Conservation (phyloP, 1,140 invertebrate species). For the Dryas iulia region DNA sequence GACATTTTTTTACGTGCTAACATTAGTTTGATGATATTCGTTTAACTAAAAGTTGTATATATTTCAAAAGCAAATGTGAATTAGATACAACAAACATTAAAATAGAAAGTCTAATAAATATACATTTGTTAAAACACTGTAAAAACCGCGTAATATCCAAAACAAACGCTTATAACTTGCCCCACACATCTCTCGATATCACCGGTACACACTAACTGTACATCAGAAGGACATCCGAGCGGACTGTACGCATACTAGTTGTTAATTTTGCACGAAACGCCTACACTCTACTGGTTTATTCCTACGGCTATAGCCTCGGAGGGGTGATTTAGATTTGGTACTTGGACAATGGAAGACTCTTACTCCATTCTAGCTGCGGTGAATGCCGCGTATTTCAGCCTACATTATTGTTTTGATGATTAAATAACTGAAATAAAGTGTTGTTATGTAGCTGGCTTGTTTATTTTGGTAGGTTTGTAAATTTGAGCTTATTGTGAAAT, state of each 20-base stretch:
- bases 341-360: constrained; percentile 35
- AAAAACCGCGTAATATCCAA: too few species aligned
- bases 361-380: constrained; percentile 32
- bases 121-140: too few species aligned
- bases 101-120: too few species aligned
- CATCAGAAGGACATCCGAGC: constrained; percentile 36
- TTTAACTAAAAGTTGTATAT: too few species aligned
- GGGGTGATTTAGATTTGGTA: constrained; percentile 42
- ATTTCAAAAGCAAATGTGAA: too few species aligned
- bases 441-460: background rate
- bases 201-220: constrained; percentile 49
- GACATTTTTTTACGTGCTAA: too few species aligned
- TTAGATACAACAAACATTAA: too few species aligned
- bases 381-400: constrained; percentile 22
- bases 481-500: too few species aligned
- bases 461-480: background rate
- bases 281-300: constrained; percentile 49
- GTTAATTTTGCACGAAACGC: constrained; percentile 57
- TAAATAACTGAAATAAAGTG: background rate
- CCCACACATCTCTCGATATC: constrained; percentile 29
- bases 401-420: constrained; percentile 22
- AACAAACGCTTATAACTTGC: constrained; percentile 16
- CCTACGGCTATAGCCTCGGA: constrained; percentile 38
- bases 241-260: constrained; percentile 39
- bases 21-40: too few species aligned